phyloP scores from a whole-genome alignment of 2,888 invertebrate genomes.

The Plebejus anna region DNA sequence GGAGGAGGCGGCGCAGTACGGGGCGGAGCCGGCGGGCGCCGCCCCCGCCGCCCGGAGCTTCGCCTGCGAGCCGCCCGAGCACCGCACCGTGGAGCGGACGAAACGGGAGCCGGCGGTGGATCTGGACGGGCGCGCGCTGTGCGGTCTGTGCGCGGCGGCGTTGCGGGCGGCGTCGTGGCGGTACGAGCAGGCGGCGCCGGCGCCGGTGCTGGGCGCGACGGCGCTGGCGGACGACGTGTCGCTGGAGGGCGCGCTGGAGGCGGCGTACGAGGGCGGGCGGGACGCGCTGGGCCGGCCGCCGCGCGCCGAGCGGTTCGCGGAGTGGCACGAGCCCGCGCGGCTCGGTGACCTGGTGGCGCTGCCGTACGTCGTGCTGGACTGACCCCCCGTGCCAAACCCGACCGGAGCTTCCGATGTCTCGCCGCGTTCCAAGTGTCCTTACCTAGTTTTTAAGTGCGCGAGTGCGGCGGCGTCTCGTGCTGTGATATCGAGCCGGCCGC shows the following conservation, averaged over 20 bases:
- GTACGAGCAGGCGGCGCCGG: slow-evolving; percentile 49
- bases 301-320: slow-evolving; percentile 82
- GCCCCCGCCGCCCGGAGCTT: slow-evolving; percentile 42
- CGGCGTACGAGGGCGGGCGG: slow-evolving; percentile 35
- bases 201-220: slow-evolving; percentile 47
- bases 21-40: slow-evolving; percentile 35
- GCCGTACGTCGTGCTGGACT: slow-evolving; percentile 98
- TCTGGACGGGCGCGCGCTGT: slow-evolving; percentile 53
- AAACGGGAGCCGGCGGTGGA: slow-evolving; percentile 50
- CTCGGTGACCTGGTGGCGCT: slow-evolving; percentile 93
- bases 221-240: slow-evolving; percentile 37
- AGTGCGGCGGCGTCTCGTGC: slow-evolving; percentile 38
- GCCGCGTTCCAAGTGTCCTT: slow-evolving; percentile 71
- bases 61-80: slow-evolving; percentile 50
- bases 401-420: slow-evolving; percentile 48
- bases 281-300: slow-evolving; percentile 55
- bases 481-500: slow-evolving; percentile 39
- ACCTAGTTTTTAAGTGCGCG: slow-evolving; percentile 52
- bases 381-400: slow-evolving; percentile 51
- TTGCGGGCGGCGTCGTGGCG: slow-evolving; percentile 47
- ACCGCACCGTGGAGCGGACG: slow-evolving; percentile 69
- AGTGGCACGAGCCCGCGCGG: slow-evolving; percentile 94
- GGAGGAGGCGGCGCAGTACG: slow-evolving; percentile 52
- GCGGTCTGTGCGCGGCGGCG: slow-evolving; percentile 46
- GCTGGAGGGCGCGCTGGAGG: slow-evolving; percentile 40